Evolutionary conservation across 2,113 vertebrate genomes (phyloP).

Genomic region (Meriones unguiculatus): DNA sequence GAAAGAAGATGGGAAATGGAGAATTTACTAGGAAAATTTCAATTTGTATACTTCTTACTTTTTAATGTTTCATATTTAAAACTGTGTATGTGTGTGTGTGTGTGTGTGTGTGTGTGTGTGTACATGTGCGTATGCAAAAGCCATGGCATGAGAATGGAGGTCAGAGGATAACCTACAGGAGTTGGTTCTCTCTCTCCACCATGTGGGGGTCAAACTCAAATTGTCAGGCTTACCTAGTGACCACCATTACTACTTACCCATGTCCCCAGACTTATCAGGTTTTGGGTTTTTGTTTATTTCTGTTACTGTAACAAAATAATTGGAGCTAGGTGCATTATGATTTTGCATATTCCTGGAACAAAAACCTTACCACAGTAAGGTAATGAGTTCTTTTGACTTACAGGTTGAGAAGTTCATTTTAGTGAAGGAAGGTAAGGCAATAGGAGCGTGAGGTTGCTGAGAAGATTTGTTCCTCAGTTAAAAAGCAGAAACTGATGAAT

Average conservation of each 20-base stretch:
- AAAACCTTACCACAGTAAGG: not conserved
- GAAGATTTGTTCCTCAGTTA: not conserved
- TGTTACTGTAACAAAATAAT: not conserved
- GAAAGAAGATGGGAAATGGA: not conserved
- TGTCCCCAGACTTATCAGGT: not conserved
- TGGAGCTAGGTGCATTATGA: not conserved
- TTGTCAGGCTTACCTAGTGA: not conserved
- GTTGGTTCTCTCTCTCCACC: not conserved
- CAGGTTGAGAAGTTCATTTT: not conserved
- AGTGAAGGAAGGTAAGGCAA: not conserved
- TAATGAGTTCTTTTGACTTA: not conserved
- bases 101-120: not conserved
- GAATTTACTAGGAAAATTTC: not conserved
- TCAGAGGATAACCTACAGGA: not conserved
- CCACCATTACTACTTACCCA: not conserved
- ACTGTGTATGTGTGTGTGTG: not conserved
- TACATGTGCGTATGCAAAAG: no score
- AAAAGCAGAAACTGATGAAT: not conserved
- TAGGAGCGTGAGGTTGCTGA: not conserved
- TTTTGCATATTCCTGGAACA: not conserved
- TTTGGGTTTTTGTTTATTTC: not conserved
- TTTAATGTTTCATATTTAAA: not conserved
- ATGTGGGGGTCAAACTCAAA: not conserved
- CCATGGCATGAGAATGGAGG: not conserved
- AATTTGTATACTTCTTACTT: not conserved